These are phyloP conservation scores for Leptonema lineaticorne DNA, from an alignment of 1,140 invertebrate genomes.

Conservation along the genomic window DNA sequence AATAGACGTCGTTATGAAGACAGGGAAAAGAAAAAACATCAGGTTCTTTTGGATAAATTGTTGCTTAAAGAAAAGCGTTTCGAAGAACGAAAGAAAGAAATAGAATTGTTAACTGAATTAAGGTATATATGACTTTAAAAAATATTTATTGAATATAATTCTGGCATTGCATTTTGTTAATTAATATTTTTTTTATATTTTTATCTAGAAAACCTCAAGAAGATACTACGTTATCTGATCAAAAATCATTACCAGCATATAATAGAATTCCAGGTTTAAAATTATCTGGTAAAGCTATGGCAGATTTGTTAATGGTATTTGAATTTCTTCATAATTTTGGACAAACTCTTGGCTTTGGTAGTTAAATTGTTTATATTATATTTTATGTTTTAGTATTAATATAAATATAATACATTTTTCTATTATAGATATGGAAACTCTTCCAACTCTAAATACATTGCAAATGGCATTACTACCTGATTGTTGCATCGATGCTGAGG, in stretches of 20 bases:
- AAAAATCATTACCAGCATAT: conserved; percentile 72
- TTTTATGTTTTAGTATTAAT: not conserved
- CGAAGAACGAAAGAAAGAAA: conserved; percentile 79
- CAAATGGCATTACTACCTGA: conserved; percentile 83
- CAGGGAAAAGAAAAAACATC: conserved; percentile 75
- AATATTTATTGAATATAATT: too few relatives aligned
- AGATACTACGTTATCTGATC: conserved; percentile 76
- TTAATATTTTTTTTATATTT: conserved; percentile 20
- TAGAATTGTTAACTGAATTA: conserved; percentile 81
- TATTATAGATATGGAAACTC: conserved; percentile 75
- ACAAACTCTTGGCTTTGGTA: conserved; percentile 88
- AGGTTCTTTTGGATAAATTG: conserved; percentile 72
- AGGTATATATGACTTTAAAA: too few relatives aligned
- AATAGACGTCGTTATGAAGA: conserved; percentile 84
- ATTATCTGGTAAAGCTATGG: conserved; percentile 83
- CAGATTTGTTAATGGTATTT: conserved; percentile 89
- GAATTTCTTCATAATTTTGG: conserved; percentile 96
- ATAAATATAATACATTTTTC: not conserved
- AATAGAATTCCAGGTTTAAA: conserved; percentile 79
- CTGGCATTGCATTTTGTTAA: too few relatives aligned
- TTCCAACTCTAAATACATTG: conserved; percentile 82
- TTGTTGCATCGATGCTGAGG: conserved; percentile 74
- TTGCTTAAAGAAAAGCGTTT: conserved; percentile 79
- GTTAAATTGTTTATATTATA: conserved; percentile 47
- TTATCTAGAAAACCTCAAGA: conserved; percentile 76